Conservation (phyloP, 2,797 vertebrate species). For the Parotocinclus haroldoi region DNA sequence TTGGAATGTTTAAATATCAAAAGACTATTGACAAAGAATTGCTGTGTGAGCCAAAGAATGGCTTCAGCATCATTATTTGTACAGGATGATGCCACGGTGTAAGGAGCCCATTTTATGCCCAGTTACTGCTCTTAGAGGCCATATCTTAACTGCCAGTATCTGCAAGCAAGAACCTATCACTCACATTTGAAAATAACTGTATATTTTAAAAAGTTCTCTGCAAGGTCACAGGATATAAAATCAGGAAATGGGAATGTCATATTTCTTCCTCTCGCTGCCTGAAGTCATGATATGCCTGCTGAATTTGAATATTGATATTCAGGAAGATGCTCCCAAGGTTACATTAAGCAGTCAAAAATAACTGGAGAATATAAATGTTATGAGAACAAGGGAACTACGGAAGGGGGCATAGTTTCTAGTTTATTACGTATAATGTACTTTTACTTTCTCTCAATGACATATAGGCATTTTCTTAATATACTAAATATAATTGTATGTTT, state of each 20-base stretch:
- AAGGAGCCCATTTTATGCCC: conserved; percentile 8
- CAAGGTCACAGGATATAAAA: conserved; percentile 10
- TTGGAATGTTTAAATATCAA: conserved; percentile 5
- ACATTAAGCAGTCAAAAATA: not conserved
- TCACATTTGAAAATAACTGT: conserved; percentile 8
- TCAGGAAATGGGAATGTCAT: conserved; percentile 3
- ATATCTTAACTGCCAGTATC: conserved; percentile 2
- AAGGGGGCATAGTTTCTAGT: no score
- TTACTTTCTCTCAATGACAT: no score
- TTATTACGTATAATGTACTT: no score
- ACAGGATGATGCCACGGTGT: conserved; percentile 4
- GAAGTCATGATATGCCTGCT: not conserved
- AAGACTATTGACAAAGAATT: conserved; percentile 7
- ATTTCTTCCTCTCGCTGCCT: not conserved
- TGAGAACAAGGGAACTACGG: no score
- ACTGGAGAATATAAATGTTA: not conserved
- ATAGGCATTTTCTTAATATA: no score
- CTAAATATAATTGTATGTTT: no score
- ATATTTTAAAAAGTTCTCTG: conserved; percentile 6
- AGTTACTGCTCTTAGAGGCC: conserved; percentile 4
- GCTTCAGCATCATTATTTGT: not conserved
- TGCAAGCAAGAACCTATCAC: conserved; percentile 2
- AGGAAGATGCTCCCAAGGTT: conserved; percentile 1
- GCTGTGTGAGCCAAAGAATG: no score
- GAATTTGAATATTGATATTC: conserved; percentile 12